phyloP scores from a whole-genome alignment of 2,113 vertebrate genomes.

The Eulemur rufifrons region DNA sequence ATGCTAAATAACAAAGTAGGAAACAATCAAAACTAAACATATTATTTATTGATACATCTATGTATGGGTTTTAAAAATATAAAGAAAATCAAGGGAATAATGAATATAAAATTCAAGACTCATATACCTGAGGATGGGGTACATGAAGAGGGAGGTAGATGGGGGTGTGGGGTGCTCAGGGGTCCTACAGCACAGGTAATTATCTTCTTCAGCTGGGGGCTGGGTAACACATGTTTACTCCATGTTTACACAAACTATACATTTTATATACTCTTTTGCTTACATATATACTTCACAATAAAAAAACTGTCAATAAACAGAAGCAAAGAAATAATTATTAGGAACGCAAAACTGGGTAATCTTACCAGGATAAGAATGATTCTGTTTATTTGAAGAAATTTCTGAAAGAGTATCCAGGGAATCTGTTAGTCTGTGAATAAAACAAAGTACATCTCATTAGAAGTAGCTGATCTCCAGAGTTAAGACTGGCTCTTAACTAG shows the following conservation, averaged over 20 bases:
- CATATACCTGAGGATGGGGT: neutral
- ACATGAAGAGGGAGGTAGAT: neutral
- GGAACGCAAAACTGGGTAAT: slow-evolving; percentile 10
- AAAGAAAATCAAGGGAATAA: neutral
- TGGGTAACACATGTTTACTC: neutral
- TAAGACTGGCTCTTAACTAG: neutral
- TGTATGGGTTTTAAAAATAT: neutral
- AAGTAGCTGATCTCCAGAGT: neutral
- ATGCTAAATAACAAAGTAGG: neutral
- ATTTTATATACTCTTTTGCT: neutral
- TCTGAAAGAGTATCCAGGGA: slow-evolving; percentile 96
- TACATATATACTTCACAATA: neutral
- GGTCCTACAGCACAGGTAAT: neutral
- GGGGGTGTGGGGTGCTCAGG: too few species aligned
- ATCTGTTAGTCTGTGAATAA: slow-evolving; percentile 89
- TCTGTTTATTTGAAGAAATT: slow-evolving; percentile 89
- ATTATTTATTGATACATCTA: neutral
- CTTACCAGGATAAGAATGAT: slow-evolving; percentile 90
- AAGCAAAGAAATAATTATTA: slow-evolving; percentile 3
- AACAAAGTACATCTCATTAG: neutral
- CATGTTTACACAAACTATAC: neutral
- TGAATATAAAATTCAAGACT: neutral
- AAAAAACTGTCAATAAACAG: neutral
- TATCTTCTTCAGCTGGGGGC: neutral
- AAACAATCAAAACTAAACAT: neutral